Base-by-base conservation (phyloP, 2,113 vertebrate genomes). In the Tetrao urogallus region DNA sequence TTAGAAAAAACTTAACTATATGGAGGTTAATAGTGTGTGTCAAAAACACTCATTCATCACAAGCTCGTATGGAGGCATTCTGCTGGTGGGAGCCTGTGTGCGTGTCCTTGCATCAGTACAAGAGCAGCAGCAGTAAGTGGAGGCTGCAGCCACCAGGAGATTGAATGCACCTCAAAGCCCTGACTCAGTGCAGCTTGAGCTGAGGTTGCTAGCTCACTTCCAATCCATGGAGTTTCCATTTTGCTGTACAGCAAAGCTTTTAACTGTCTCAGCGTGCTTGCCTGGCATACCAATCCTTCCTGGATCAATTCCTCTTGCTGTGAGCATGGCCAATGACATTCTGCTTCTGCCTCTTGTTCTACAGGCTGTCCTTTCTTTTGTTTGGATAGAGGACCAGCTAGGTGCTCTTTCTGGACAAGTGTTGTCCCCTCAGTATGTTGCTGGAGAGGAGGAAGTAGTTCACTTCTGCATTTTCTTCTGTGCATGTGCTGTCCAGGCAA, bases 391-490 rank as follows among this genome's bases (percentile, higher is more conserved):
- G 34, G 30, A 80, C 61, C 74, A 36, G 74, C 69, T 60, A 70
- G 64, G 61, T 86, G 65, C 87, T 11, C 0, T 82, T 95, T 94
- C 74, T 93, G 73, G 71, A 52, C 94, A 61, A 77, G 74, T 61
- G 80, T 11, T 65, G 61, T 92, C 63, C 74, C 60, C 81, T 77
- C 20, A 89, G 48, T 18, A 27, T 73, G 45, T 67, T 90, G 73
- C 74, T 91, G 74, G 30, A 78, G 12, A 88, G 73, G 80, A 94
- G 95, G 95, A 97, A 97, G 92, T 97, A 66, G 64, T 28, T 84
- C 75, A 92, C 93, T 97, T 98, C 93, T 96, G 82, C 94, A 81
- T 97, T 97, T 97, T 84, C 65, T 96, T 95, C 94, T 71, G 43
- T 96, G 69, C 69, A 94, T 73, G 38, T 94, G 74, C 90, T 82